Base-by-base conservation (phyloP, 2,888 invertebrate genomes). In the Papilio gigon region DNA sequence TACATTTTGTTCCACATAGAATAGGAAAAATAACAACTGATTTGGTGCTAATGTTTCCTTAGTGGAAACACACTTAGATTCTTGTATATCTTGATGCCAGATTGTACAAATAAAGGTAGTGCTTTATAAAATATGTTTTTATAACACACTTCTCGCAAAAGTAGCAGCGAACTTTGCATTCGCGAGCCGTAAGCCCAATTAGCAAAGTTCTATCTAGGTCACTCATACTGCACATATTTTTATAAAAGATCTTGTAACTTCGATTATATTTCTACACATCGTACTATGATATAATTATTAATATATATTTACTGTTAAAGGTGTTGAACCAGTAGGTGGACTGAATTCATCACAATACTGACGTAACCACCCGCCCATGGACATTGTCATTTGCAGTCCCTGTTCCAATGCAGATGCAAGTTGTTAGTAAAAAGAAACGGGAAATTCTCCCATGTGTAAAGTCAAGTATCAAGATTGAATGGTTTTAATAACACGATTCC, bases 131-230 rank as follows among this genome's bases (percentile, higher is more conserved):
- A 66, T 47, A 25, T 37, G 37, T 66, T 66, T 58, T 66, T 60
- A 65, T 67, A 62, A 61, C 62, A 64, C 44, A 64, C 59, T 68
- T 40, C 47, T 47, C 64, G 59, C 27, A 64, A 59, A 58, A 64
- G 64, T 64, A 64, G 68, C 44, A 58, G 35, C 20, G 42, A 64
- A 64, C 47, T 63, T 64, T 40, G 68, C 68, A 59, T 64, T 63
- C 59, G 44, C 60, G 56, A 58, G 65, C 61, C 71, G 71, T 67
- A 70, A 69, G 70, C 73, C 72, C 73, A 75, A 73, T 75, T 75
- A 73, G 72, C 65, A 35, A 71, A 74, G 67, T 74, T 58, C 64
- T 73, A 75, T 74, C 71, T 73, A 67, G 73, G 75, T 73, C 73
- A 71, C 66, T 59, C 71, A 73, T 70, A 73, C 70, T 71, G 69